These are phyloP conservation scores for Halcyon smyrnensis DNA, from an alignment of 2,797 vertebrate genomes.

Conservation along the genomic window DNA sequence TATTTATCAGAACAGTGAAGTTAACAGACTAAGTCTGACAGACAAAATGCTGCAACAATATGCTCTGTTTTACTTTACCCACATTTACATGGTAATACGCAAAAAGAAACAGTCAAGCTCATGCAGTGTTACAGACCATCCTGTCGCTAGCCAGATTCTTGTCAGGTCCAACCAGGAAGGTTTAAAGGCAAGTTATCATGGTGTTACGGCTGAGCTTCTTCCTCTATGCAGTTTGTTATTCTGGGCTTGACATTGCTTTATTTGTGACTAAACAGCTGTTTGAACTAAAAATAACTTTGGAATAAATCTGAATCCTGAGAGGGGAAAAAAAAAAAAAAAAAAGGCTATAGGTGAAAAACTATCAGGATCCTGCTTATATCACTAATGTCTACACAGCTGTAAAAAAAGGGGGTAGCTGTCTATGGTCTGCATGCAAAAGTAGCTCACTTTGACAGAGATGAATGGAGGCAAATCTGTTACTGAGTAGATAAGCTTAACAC, in stretches of 20 bases:
- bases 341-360: background rate
- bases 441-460: background rate
- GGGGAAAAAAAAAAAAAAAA: background rate
- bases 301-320: background rate
- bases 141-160: background rate
- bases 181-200: background rate
- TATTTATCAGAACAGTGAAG: background rate
- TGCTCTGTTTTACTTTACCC: background rate
- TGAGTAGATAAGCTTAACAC: background rate
- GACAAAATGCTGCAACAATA: background rate
- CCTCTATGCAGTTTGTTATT: background rate
- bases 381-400: background rate
- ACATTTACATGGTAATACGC: background rate
- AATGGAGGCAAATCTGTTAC: background rate
- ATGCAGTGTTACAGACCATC: background rate
- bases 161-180: background rate
- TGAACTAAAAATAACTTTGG: slow-evolving; percentile 12
- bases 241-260: background rate
- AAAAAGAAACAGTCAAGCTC: background rate
- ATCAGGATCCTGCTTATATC: background rate
- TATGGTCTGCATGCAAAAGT: background rate
- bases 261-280: background rate
- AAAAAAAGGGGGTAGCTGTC: background rate
- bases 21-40: background rate
- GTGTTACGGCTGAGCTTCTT: background rate